Percentiles rank a stretch among this genome's conserved stretches.
Evolutionary conservation across 2,888 invertebrate genomes (phyloP).

Genomic region (Drosophila niveifrons): DNA sequence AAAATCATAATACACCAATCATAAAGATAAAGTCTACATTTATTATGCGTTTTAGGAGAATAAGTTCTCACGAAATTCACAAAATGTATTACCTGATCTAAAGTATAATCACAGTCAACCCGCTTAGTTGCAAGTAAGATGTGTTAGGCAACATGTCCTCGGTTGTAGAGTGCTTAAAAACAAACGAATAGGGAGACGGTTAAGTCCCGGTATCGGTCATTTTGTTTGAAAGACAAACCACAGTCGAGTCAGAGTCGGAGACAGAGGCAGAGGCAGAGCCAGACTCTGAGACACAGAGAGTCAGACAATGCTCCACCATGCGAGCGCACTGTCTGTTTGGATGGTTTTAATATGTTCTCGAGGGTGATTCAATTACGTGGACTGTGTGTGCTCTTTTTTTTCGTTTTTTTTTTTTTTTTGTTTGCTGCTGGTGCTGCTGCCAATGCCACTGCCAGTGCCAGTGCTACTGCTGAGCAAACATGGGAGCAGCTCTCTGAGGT

Average conservation of each 20-base stretch:
- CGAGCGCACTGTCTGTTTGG: conserved; percentile 46
- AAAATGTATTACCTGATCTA: too few species aligned
- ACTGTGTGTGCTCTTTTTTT: conserved; percentile 59
- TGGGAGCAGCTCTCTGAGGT: conserved; percentile 36
- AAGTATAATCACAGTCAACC: too few species aligned
- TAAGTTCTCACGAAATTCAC: too few species aligned
- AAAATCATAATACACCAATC: too few species aligned
- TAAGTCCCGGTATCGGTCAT: conserved; percentile 70
- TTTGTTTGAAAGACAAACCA: conserved; percentile 75
- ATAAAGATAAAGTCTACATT: background rate
- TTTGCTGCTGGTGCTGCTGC: conserved; percentile 29
- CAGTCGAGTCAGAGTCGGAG: conserved; percentile 43
- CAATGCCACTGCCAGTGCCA: conserved; percentile 19
- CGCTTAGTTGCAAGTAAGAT: background rate
- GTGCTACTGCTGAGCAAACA: conserved; percentile 52
- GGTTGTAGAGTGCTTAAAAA: conserved; percentile 28
- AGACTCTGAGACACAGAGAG: conserved; percentile 32
- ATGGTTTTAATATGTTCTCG: conserved; percentile 78
- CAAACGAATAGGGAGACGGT: conserved; percentile 33
- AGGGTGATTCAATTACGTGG: conserved; percentile 78
- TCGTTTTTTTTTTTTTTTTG: conserved; percentile 23
- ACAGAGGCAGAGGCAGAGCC: conserved; percentile 9
- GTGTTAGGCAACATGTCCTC: background rate
- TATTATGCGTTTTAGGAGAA: background rate
- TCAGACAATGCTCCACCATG: conserved; percentile 55